A percentile compares a stretch with the other conserved stretches of the same genome.
Conservation (phyloP, 23 tunicate genomes). For the Trididemnum nubilum region DNA sequence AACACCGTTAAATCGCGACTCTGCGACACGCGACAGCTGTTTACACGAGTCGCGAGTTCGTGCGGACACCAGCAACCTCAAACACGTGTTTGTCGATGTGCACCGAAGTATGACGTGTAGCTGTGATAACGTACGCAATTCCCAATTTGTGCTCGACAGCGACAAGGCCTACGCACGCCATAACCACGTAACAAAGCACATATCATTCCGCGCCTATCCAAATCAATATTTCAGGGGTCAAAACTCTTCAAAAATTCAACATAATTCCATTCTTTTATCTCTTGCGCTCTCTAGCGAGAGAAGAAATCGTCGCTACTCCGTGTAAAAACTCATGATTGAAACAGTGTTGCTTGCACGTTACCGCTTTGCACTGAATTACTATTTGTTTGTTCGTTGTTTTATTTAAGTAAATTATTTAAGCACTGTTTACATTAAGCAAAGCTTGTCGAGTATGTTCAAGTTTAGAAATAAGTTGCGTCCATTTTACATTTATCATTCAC, state of each 20-base stretch:
- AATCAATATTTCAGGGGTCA: neutral
- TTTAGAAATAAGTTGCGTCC: no score
- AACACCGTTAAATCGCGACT: neutral
- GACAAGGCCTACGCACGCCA: neutral
- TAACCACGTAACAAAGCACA: neutral
- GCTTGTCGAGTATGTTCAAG: no score
- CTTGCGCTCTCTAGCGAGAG: neutral
- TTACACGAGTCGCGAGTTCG: neutral
- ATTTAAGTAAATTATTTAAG: no score
- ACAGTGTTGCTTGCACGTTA: neutral
- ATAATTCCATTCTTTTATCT: neutral
- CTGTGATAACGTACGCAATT: constrained; percentile 24
- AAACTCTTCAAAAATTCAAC: neutral
- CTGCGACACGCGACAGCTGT: neutral
- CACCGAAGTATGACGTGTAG: constrained; percentile 42
- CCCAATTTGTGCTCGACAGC: neutral
- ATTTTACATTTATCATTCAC: no score
- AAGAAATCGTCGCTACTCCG: neutral
- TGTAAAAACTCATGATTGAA: neutral
- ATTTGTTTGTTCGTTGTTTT: no score
- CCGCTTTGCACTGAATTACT: constrained; percentile 8
- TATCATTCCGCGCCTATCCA: neutral
- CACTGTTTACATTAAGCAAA: no score
- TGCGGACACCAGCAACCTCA: neutral
- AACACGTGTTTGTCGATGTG: constrained; percentile 53